Conservation (phyloP, 1,140 invertebrate species). For the Drosophila persimilis region DNA sequence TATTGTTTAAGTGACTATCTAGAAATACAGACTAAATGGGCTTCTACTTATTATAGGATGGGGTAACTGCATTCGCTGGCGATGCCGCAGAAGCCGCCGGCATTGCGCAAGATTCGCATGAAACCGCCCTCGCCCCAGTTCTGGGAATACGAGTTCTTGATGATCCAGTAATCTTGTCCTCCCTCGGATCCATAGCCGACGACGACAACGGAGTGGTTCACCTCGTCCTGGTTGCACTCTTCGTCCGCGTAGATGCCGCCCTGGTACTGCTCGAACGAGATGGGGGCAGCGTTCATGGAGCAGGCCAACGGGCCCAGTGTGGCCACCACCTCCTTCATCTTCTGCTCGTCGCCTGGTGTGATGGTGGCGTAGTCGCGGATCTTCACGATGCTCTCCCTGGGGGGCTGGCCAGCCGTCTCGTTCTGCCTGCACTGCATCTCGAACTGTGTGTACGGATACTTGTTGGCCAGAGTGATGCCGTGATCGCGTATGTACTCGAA, state of each 20-base stretch:
- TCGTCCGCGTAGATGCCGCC: conserved; percentile 86
- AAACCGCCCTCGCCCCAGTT: conserved; percentile 90
- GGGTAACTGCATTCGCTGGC: conserved; percentile 81
- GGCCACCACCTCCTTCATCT: conserved; percentile 90
- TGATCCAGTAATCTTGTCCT: conserved; percentile 89
- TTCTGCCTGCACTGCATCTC: conserved; percentile 86
- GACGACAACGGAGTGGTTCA: conserved; percentile 86
- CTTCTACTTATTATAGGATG: conserved; percentile 43
- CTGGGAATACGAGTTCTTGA: conserved; percentile 90
- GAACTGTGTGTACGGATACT: conserved; percentile 84
- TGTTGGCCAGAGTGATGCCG: conserved; percentile 86
- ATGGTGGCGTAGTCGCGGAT: conserved; percentile 88
- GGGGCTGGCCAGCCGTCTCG: conserved; percentile 61
- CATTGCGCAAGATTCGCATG: conserved; percentile 87
- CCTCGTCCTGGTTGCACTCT: conserved; percentile 82
- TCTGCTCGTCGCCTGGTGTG: conserved; percentile 87
- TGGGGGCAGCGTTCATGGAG: conserved; percentile 91
- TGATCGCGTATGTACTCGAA: conserved; percentile 87
- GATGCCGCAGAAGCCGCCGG: conserved; percentile 88
- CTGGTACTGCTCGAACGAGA: conserved; percentile 92
- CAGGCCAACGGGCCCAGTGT: conserved; percentile 90
- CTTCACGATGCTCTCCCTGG: conserved; percentile 86
- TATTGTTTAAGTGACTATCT: conserved; percentile 40
- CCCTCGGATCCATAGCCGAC: conserved; percentile 86
- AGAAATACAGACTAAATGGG: background rate